Evolutionary conservation across 2,888 invertebrate species (phyloP).

Genomic region (Dusona sp.): DNA sequence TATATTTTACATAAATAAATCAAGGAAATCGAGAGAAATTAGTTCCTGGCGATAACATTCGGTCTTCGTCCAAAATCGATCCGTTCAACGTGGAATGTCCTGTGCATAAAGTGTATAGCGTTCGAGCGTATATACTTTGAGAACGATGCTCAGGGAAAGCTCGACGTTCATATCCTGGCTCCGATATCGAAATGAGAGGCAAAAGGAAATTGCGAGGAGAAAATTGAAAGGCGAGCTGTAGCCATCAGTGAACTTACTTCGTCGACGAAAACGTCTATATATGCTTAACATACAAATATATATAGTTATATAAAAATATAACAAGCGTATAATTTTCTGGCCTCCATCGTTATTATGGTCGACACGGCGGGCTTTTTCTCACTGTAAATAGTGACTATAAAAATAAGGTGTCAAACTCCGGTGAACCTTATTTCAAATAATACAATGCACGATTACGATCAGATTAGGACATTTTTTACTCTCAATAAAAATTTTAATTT

Average conservation of each 20-base stretch:
- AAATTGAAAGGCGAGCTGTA: constrained; percentile 62
- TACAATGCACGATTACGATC: neutral
- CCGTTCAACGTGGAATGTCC: constrained; percentile 10
- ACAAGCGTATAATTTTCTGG: neutral
- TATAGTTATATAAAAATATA: neutral
- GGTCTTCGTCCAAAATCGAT: neutral
- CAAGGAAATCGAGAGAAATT: neutral
- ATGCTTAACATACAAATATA: neutral
- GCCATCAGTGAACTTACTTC: constrained; percentile 44
- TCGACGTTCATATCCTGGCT: constrained; percentile 69
- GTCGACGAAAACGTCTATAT: neutral
- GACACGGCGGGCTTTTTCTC: neutral
- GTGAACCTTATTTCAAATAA: neutral
- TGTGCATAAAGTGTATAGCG: neutral
- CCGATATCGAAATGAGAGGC: constrained; percentile 66
- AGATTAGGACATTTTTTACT: neutral
- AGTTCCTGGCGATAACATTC: neutral
- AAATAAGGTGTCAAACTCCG: neutral
- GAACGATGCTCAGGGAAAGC: constrained; percentile 24
- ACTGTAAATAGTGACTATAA: neutral
- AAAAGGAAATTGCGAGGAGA: constrained; percentile 64
- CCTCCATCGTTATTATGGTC: constrained; percentile 24
- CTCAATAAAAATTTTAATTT: neutral
- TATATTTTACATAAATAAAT: neutral
- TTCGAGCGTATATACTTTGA: constrained; percentile 24